Base-by-base conservation (phyloP, 2,888 invertebrate species). In the Eumacrocentrus americanus region DNA sequence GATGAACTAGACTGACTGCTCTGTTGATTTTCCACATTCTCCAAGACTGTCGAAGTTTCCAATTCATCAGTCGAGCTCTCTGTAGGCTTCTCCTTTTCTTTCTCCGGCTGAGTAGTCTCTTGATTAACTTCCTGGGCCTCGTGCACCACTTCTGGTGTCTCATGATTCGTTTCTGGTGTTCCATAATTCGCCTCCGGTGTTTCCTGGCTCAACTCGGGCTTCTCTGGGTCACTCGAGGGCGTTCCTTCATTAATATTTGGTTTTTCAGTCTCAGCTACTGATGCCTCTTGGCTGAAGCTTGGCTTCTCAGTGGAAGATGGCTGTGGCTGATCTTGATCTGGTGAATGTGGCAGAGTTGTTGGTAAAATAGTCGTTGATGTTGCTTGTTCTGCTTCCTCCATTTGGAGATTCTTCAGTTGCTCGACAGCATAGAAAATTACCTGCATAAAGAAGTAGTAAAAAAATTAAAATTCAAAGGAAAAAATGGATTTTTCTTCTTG, bases 391-490 rank as follows among this genome's bases (percentile, higher is more conserved):
- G 25, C 23, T 54, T 74, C 72, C 55, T 77, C 75, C 2, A 60
- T 53, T 57, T 72, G 70, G 11, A 71, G 61, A 25, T 60, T 54
- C 57, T 73, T 77, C 52, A 78, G 40, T 59, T 79, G 78, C 2
- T 77, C 77, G 6, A 78, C 77, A 0, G 76, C 69, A 58, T 79
- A 72, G 57, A 77, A 77, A 60, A 77, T 78, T 20, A 78, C 79
- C 78, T 79, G 48, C 1, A 35, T n/a, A n/a, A n/a, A n/a, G n/a
- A n/a, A n/a, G n/a, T n/a, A n/a, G n/a, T n/a, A 29, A 52, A 22
- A 11, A 11, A 35, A 37, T 38, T 7, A 22, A 44, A 51, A 46
- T 40, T 46, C 14, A 55, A 53, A 20, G 1, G 18, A 38, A 20
- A 40, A 9, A 53, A 38, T 22, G 9, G 37, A 46, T 20, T 18